Evolutionary conservation across 2,888 invertebrate species (phyloP).

Genomic region (Ectemnius lituratus): DNA sequence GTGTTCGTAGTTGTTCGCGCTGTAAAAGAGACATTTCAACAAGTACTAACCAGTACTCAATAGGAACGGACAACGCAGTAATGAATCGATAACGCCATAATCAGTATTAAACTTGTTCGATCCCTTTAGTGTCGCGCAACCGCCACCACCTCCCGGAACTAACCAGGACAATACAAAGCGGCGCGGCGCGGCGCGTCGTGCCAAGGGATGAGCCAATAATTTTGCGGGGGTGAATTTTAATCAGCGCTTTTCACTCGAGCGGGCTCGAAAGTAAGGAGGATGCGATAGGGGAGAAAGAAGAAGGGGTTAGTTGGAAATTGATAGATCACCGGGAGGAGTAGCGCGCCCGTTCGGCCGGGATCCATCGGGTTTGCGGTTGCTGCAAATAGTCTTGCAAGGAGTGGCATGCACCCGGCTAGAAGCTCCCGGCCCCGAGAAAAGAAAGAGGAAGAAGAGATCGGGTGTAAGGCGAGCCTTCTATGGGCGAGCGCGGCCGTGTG

Average conservation of each 20-base stretch:
- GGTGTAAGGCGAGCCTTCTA: slow-evolving; percentile 3
- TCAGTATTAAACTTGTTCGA: too few relatives aligned
- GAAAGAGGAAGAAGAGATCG: not conserved
- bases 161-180: too few relatives aligned
- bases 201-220: not conserved
- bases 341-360: not conserved
- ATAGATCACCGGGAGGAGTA: slow-evolving; percentile 67
- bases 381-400: slow-evolving; percentile 61
- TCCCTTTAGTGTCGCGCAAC: too few relatives aligned
- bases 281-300: slow-evolving; percentile 6
- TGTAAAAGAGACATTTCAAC: too few relatives aligned
- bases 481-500: slow-evolving; percentile 12
- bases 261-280: slow-evolving; percentile 7
- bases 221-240: slow-evolving; percentile 1
- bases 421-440: too few relatives aligned
- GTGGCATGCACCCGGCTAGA: not conserved
- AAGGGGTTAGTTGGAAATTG: slow-evolving; percentile 56
- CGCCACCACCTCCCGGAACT: too few relatives aligned
- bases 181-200: too few relatives aligned
- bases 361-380: slow-evolving; percentile 35
- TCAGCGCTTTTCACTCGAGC: not conserved
- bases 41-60: too few relatives aligned
- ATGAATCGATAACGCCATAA: too few relatives aligned
- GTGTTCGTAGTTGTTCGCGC: too few relatives aligned
- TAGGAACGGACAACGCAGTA: too few relatives aligned